These are phyloP conservation scores for Menidia menidia DNA, from an alignment of 2,797 vertebrate species.

Conservation along the genomic window DNA sequence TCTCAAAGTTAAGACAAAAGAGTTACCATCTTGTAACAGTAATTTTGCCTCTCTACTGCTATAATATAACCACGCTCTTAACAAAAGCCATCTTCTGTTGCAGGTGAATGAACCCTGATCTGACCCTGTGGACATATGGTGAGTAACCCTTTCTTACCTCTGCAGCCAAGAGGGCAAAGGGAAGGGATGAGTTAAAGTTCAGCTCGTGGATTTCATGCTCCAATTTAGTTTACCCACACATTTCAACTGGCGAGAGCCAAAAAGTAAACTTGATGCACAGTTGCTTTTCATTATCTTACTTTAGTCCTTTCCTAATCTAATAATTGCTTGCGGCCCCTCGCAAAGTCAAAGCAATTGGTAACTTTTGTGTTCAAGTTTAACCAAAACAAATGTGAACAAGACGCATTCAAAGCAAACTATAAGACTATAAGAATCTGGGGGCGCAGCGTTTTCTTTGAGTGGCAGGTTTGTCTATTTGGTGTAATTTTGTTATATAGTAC, in stretches of 20 bases:
- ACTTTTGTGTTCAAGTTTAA: background rate
- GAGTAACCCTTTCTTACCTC: slow-evolving; percentile 58
- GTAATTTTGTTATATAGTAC: too few relatives aligned
- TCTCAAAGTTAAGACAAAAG: slow-evolving; percentile 16
- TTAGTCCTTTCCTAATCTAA: slow-evolving; percentile 14
- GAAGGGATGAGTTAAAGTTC: slow-evolving; percentile 60
- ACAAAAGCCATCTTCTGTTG: slow-evolving; percentile 47
- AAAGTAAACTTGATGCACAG: background rate
- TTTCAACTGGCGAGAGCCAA: background rate
- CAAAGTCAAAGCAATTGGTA: background rate
- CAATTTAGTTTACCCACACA: slow-evolving; percentile 49
- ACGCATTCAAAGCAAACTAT: background rate
- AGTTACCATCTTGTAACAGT: slow-evolving; percentile 26
- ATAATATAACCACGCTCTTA: slow-evolving; percentile 69
- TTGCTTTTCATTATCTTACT: slow-evolving; percentile 1
- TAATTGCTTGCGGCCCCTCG: slow-evolving; percentile 14
- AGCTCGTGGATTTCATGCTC: slow-evolving; percentile 67
- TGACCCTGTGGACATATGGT: slow-evolving; percentile 58
- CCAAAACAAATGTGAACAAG: background rate
- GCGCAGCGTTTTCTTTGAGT: too few relatives aligned
- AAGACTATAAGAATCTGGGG: too few relatives aligned
- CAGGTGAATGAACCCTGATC: slow-evolving; percentile 63
- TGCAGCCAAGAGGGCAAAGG: slow-evolving; percentile 50
- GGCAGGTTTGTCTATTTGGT: too few relatives aligned
- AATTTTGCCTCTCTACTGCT: slow-evolving; percentile 57